A percentile compares a stretch with the other conserved stretches of the same genome.
These are phyloP conservation scores for Euglossa dilemma DNA, from an alignment of 1,140 invertebrate species.

Conservation along the genomic window DNA sequence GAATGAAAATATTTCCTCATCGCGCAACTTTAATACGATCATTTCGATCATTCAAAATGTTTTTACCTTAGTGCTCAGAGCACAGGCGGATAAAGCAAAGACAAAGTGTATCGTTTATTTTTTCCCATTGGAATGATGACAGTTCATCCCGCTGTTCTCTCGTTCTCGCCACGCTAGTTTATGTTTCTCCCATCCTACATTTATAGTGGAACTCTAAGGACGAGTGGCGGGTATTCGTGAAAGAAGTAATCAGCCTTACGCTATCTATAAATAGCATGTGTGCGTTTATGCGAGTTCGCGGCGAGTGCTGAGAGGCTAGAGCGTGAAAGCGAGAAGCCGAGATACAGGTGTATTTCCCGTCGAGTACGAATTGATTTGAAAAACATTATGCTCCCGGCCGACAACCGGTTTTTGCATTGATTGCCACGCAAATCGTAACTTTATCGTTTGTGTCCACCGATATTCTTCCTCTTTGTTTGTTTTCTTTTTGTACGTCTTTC, in stretches of 20 bases:
- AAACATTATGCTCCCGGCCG: conserved; percentile 12
- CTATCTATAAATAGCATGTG: conserved; percentile 44
- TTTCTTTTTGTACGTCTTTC: neutral
- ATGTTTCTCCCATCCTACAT: conserved; percentile 23
- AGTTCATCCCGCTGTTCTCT: neutral
- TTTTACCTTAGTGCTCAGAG: too few species aligned
- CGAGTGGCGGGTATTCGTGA: conserved; percentile 27
- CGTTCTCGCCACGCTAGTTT: neutral
- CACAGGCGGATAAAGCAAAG: too few species aligned
- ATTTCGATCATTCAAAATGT: too few species aligned
- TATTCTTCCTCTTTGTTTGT: neutral
- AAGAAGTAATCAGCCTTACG: conserved; percentile 48
- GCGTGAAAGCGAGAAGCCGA: conserved; percentile 42
- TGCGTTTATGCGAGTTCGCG: conserved; percentile 38
- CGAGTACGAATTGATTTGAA: conserved; percentile 30
- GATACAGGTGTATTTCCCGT: conserved; percentile 41
- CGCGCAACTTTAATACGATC: too few species aligned
- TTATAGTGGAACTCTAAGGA: conserved; percentile 1
- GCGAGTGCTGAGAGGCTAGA: neutral
- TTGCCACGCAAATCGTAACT: conserved; percentile 25
- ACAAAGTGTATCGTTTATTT: too few species aligned
- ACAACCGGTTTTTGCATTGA: conserved; percentile 22
- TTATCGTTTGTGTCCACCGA: neutral
- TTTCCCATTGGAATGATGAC: neutral
- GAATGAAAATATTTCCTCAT: too few species aligned